Percentiles rank a stretch among this genome's conserved stretches.
Evolutionary conservation across 1,140 invertebrate genomes (phyloP).

Genomic region (Ceratosolen fusciceps): DNA sequence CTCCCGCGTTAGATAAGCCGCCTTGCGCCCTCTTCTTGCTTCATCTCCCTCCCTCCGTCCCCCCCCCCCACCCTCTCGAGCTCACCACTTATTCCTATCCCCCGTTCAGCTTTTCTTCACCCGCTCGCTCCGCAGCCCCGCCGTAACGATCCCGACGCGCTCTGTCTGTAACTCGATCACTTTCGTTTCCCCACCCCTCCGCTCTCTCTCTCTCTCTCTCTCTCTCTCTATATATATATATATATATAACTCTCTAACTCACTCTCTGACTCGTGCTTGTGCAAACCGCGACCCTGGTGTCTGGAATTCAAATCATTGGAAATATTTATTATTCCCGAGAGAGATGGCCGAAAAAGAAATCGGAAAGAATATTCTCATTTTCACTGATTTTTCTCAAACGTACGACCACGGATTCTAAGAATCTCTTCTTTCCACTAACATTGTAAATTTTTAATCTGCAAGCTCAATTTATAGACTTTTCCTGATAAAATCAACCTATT

Average conservation of each 20-base stretch:
- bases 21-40: background rate
- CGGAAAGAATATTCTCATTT: background rate
- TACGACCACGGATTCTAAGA: background rate
- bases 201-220: background rate
- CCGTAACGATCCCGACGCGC: too few species aligned
- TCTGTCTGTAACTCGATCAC: too few species aligned
- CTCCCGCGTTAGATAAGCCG: conserved; percentile 19
- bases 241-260: background rate
- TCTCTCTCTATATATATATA: background rate
- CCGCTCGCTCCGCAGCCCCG: background rate
- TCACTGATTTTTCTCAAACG: background rate
- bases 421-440: background rate
- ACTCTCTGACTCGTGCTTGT: background rate
- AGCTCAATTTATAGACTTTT: background rate
- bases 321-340: conserved; percentile 3
- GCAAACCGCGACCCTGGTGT: background rate
- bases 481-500: background rate
- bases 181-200: background rate
- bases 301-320: conserved; percentile 6
- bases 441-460: background rate
- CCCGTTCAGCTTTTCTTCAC: background rate
- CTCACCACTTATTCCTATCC: too few species aligned
- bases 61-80: background rate
- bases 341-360: background rate
- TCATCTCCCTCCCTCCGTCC: background rate